Conservation (phyloP, 2,797 vertebrate genomes). For the Tapirus indicus region DNA sequence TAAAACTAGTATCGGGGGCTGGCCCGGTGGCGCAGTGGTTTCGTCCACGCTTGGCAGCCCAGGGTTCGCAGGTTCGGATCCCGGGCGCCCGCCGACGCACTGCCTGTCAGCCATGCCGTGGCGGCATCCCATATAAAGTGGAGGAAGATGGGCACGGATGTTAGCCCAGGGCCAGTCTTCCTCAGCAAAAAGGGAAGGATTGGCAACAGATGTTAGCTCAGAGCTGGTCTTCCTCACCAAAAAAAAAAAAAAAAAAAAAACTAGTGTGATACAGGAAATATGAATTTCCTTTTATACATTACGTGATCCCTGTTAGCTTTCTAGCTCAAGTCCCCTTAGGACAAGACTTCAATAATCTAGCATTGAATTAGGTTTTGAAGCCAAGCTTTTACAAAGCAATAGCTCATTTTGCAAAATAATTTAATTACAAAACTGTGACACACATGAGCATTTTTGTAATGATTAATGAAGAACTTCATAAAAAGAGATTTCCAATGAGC, state of each 20-base stretch:
- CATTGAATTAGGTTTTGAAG: constrained; percentile 84
- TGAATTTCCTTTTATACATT: not conserved
- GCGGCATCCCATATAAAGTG: too few species aligned
- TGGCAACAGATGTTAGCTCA: too few species aligned
- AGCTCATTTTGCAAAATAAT: constrained; percentile 87
- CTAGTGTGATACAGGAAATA: not conserved
- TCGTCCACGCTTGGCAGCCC: too few species aligned
- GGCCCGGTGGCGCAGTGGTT: too few species aligned
- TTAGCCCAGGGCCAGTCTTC: too few species aligned
- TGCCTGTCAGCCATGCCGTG: too few species aligned
- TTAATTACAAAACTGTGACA: constrained; percentile 79
- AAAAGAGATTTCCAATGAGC: constrained; percentile 65
- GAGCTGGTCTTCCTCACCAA: too few species aligned
- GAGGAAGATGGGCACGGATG: too few species aligned
- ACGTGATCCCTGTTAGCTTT: constrained; percentile 75
- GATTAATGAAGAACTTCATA: constrained; percentile 77
- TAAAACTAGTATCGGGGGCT: not conserved
- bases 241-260: too few species aligned
- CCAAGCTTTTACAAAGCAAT: constrained; percentile 78
- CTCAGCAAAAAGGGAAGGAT: too few species aligned
- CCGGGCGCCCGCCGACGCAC: too few species aligned
- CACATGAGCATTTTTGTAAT: constrained; percentile 75
- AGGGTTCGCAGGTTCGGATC: too few species aligned
- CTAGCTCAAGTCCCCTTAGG: constrained; percentile 39
- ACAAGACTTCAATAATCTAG: constrained; percentile 80